A percentile compares a stretch with the other conserved stretches of the same genome.
Evolutionary conservation across 2,113 vertebrate species (phyloP).

Genomic region (Triplophysa tibetana): DNA sequence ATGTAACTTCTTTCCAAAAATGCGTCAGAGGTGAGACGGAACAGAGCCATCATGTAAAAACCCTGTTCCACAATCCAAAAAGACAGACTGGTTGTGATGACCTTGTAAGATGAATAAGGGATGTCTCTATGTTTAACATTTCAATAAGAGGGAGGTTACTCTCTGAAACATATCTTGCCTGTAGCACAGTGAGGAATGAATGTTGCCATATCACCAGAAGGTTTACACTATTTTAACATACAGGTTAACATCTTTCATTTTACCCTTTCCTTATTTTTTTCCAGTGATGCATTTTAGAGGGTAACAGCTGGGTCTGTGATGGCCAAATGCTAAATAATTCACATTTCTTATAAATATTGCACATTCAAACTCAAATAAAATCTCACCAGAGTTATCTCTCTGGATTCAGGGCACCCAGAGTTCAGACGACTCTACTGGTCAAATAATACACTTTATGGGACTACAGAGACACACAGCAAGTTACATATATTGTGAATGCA

Average conservation of each 20-base stretch:
- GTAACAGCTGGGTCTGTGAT: conserved; percentile 36
- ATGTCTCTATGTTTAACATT: background rate
- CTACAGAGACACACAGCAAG: conserved; percentile 20
- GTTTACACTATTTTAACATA: background rate
- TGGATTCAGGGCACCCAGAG: conserved; percentile 34
- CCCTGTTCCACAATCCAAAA: conserved; percentile 79
- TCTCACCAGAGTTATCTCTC: conserved; percentile 11
- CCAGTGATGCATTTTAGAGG: conserved; percentile 34
- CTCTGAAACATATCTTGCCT: background rate
- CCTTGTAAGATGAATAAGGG: background rate
- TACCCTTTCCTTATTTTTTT: background rate
- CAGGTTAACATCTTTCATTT: conserved; percentile 6
- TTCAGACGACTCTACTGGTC: conserved; percentile 5
- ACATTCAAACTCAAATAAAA: conserved; percentile 45
- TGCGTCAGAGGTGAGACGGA: conserved; percentile 62
- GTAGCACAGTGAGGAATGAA: background rate
- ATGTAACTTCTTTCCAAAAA: conserved; percentile 57
- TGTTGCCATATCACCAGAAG: background rate
- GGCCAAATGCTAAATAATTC: conserved; percentile 48
- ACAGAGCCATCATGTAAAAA: conserved; percentile 71
- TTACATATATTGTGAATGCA: background rate
- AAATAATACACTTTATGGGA: conserved; percentile 13
- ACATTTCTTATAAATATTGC: conserved; percentile 47
- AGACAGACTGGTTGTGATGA: conserved; percentile 73
- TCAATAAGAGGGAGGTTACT: background rate